Conservation (phyloP, 2,113 vertebrate genomes). For the Mellivora capensis region DNA sequence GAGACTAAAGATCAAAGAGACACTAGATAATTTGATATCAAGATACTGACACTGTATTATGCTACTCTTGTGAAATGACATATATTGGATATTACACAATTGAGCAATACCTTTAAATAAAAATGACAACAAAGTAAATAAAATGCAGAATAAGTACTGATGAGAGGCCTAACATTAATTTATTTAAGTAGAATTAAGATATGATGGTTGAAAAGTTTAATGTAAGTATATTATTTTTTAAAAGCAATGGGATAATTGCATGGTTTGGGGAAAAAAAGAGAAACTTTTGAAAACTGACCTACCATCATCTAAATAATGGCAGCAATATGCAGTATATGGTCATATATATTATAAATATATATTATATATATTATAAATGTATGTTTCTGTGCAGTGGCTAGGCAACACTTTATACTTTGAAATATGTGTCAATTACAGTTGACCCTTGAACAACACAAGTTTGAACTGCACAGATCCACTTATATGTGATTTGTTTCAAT, state of each 20-base stretch:
- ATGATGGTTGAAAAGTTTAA: not conserved
- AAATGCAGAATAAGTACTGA: not conserved
- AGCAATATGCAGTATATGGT: not conserved
- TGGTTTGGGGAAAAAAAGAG: not conserved
- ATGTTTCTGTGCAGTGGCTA: not conserved
- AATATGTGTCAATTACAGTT: constrained; percentile 40
- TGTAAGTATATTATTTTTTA: not conserved
- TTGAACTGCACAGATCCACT: not conserved
- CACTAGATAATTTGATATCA: not conserved
- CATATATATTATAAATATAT: constrained; percentile 19
- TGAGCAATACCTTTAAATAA: constrained; percentile 33
- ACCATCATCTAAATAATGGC: not conserved
- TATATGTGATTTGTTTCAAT: not conserved
- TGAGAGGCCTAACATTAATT: not conserved
- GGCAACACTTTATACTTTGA: not conserved
- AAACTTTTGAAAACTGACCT: not conserved
- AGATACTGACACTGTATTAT: not conserved
- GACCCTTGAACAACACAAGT: not conserved
- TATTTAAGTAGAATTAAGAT: constrained; percentile 43
- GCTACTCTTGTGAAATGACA: not conserved
- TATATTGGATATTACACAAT: not conserved
- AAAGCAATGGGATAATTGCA: constrained; percentile 8
- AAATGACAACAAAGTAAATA: constrained; percentile 3
- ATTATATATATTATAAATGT: too few species aligned
- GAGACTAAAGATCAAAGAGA: constrained; percentile 18